A percentile compares a stretch with the other conserved stretches of the same genome.
phyloP scores from a whole-genome alignment of 2,888 invertebrate genomes.

The Hyppa rectilinea region DNA sequence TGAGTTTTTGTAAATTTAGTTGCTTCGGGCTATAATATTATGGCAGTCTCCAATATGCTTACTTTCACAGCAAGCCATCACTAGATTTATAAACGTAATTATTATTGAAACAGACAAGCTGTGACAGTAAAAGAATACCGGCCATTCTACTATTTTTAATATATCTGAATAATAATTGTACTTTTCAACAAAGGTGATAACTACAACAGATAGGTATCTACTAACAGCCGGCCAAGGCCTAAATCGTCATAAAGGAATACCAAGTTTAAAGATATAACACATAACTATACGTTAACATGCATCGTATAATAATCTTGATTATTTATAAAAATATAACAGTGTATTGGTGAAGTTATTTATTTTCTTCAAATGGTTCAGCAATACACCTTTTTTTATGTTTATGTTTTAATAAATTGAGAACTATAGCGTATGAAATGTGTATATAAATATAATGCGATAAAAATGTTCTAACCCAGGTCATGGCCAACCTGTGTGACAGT shows the following conservation, averaged over 20 bases:
- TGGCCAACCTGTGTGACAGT: not conserved
- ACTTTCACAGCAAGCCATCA: conserved; percentile 7
- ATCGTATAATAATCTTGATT: not conserved
- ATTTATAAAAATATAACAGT: conserved; percentile 24
- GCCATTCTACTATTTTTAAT: not conserved
- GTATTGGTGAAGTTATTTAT: too few relatives aligned
- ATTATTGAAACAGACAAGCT: not conserved
- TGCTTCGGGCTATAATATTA: too few relatives aligned
- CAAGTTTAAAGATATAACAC: not conserved
- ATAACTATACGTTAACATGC: not conserved
- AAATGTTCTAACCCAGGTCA: not conserved
- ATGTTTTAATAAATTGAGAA: not conserved
- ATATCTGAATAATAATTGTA: conserved; percentile 32
- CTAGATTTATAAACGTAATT: not conserved
- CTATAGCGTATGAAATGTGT: not conserved
- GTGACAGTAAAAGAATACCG: not conserved
- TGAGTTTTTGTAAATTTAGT: too few relatives aligned
- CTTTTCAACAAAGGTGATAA: conserved; percentile 28
- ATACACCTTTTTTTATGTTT: too few relatives aligned
- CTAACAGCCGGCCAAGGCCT: not conserved
- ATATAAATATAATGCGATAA: not conserved
- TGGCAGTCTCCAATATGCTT: conserved; percentile 16
- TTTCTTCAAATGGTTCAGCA: too few relatives aligned
- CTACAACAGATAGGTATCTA: conserved; percentile 39
- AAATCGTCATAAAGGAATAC: conserved; percentile 5